Percentiles rank a stretch among this genome's conserved stretches.
These are phyloP conservation scores for Acanthopagrus latus DNA, from an alignment of 2,797 vertebrate genomes.

Conservation along the genomic window DNA sequence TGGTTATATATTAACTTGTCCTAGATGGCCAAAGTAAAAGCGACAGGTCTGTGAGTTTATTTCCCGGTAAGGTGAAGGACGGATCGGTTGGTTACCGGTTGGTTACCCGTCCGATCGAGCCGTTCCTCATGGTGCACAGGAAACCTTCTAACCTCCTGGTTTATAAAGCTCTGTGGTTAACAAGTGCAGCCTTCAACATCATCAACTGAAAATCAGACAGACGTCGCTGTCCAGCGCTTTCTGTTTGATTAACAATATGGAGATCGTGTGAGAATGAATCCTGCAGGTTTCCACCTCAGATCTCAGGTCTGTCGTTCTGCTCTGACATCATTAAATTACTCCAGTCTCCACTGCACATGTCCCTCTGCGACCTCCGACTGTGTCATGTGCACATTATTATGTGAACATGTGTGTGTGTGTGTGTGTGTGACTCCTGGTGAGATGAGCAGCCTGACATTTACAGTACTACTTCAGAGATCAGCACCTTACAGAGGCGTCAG, in stretches of 20 bases:
- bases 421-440: neutral
- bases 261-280: neutral
- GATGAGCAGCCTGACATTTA: slow-evolving; percentile 57
- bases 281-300: neutral
- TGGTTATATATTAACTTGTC: no score
- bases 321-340: neutral
- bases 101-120: no score
- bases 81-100: no score
- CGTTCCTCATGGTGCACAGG: no score
- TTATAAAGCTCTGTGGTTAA: no score
- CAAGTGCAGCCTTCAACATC: neutral
- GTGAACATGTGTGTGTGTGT: no score
- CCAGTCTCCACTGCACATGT: neutral
- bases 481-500: slow-evolving; percentile 42
- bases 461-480: slow-evolving; percentile 39
- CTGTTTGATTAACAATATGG: neutral
- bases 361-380: neutral
- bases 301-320: no score
- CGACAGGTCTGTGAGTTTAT: no score
- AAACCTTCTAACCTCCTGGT: no score
- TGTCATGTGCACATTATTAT: slow-evolving; percentile 11
- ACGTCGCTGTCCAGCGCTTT: neutral
- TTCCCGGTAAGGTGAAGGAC: no score
- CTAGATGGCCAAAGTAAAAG: no score
- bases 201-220: neutral